Conservation (phyloP, 2,113 vertebrate genomes). For the Semnornis frantzii region DNA sequence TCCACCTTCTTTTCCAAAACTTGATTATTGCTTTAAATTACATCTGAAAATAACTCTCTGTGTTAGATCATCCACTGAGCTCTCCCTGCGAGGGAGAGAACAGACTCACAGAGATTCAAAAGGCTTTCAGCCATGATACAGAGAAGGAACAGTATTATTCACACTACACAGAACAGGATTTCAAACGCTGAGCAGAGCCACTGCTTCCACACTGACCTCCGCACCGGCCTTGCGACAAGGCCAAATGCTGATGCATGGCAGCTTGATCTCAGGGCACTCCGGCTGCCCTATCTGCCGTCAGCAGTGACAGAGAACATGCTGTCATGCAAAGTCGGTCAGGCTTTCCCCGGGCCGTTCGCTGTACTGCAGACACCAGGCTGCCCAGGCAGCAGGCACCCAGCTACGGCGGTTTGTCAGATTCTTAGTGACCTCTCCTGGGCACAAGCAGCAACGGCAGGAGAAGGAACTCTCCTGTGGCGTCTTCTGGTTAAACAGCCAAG, state of each 20-base stretch:
- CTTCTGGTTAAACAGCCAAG: neutral
- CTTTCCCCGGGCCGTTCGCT: neutral
- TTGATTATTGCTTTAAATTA: neutral
- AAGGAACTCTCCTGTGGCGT: fast-evolving
- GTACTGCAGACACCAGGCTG: neutral
- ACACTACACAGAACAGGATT: neutral
- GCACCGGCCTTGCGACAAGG: neutral
- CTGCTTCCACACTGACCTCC: fast-evolving
- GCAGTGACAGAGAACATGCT: neutral
- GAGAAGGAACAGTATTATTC: neutral
- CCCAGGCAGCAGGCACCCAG: neutral
- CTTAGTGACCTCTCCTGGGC: conserved; percentile 57
- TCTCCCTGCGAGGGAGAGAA: neutral
- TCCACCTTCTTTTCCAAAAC: neutral
- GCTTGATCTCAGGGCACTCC: neutral
- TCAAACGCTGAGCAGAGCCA: neutral
- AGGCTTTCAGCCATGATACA: neutral
- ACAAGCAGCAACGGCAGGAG: neutral
- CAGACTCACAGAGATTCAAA: neutral
- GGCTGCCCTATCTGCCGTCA: neutral
- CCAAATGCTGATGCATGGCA: neutral
- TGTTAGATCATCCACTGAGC: neutral
- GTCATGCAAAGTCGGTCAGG: neutral
- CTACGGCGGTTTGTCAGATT: neutral
- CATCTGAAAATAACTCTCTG: neutral